Evolutionary conservation across 2,113 vertebrate genomes (phyloP), one percentile per base, ranked within the genome.

Genomic region (Ailuropoda melanoleuca): DNA sequence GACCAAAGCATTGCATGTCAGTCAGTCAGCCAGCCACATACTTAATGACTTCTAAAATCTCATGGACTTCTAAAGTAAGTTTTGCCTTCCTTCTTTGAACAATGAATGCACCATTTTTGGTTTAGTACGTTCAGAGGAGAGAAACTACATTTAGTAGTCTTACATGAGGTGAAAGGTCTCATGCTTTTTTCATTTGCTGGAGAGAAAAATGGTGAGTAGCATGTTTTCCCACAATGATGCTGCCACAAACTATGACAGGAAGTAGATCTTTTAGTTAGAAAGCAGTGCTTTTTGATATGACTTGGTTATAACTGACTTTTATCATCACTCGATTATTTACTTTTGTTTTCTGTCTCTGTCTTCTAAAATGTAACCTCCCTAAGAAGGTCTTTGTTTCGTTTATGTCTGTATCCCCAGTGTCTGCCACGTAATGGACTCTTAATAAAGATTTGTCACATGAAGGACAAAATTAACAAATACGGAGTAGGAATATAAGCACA

Each of bases 1-100:
- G 9, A 86, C 29, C 77, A 77, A 46, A 81, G 53, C 26, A 89
- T 12, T 50, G 19, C 39, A 1, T 78, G 18, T 82, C 86, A 48
- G 56, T 17, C 88, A 86, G 56, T 21, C 55, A 58, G n/a, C 94
- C 77, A 46, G 50, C 75, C 62, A 2, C 37, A 88, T 4, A 13
- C 18, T 58, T 84, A 74, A 34, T 43, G 37, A 89, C 72, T 66
- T 37, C 78, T 85, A 39, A 70, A 78, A 60, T 88, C 86, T 77
- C 77, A 82, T 88, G 95, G 97, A 72, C 88, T 89, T 88, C 53
- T 89, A 81, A 97, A 88, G 94, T 95, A 88, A 94, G 90, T 95
- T 75, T 68, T 1, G 8, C n/a, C n/a, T 64, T 84, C 70, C 81
- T 90, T 55, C 39, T 96, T 92, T 90, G 53, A n/a, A 18, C 60